Base-by-base conservation (phyloP, 1,140 invertebrate species). In the Aleiodes sp. region DNA sequence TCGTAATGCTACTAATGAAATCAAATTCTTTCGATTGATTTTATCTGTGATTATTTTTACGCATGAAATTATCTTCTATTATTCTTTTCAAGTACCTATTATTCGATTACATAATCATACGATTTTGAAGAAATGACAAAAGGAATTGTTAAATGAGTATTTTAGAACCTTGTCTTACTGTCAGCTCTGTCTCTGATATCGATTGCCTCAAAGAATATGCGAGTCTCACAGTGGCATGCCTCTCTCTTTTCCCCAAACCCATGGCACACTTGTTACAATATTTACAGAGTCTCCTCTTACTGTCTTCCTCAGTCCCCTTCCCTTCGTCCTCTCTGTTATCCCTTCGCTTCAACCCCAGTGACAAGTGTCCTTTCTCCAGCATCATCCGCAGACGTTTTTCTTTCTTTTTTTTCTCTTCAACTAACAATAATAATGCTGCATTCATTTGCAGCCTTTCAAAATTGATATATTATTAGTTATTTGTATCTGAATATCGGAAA, bases 251-350 rank as follows among this genome's bases (percentile, higher is more conserved):
- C 41, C 16, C 28, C 37, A 16, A n/a, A 26, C 68, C 74, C 71
- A 71, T 68, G 76, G 78, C 82, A 84, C 82, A 85, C 83, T 85
- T 85, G 82, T 84, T 84, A 85, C 83, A 85, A 85, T 85, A 85
- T 85, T 85, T 85, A 83, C 82, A 79, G 77, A 84, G 77, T 73
- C 80, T 76, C 80, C 80, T 75, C 77, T 71, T 66, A 14, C 66
- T 43, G 56, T 59, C n/a, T 43, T 68, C 37, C 29, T 52, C 63
- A 14, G 33, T 35, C 8, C 39, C 21, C 19, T 59, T 75, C 76
- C 76, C 71, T 73, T 70, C 26, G 28, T 16, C 76, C 77, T 78
- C 63, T 75, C 73, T 76, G 65, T 74, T 41, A 78, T 77, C 75
- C 72, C 59, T 75, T 80, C 19, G 16, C 35, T 7, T 21, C 57